These are phyloP conservation scores for Pelobates cultripes DNA, from an alignment of 2,797 vertebrate genomes.

Conservation along the genomic window DNA sequence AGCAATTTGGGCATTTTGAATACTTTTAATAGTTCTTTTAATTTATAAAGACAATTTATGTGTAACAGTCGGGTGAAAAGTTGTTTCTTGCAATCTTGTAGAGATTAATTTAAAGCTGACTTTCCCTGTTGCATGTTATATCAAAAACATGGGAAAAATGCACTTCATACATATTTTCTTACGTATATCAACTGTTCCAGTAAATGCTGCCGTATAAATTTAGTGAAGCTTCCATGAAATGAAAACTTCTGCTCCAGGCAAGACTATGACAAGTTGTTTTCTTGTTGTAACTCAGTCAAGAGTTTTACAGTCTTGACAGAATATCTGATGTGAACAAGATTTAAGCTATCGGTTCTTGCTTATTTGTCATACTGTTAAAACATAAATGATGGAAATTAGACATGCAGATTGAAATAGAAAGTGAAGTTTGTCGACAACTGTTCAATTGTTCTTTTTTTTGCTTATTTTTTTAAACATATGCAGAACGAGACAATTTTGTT, in stretches of 20 bases:
- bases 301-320: constrained; percentile 52
- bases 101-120: not conserved
- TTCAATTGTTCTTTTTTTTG: not conserved
- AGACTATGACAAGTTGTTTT: constrained; percentile 40
- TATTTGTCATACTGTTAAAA: constrained; percentile 42
- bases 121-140: not conserved
- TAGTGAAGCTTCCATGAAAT: constrained; percentile 36
- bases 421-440: constrained; percentile 19
- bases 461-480: too few species aligned
- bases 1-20: too few species aligned
- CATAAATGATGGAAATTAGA: constrained; percentile 47
- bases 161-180: not conserved
- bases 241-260: constrained; percentile 44
- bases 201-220: not conserved
- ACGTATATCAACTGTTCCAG: constrained; percentile 30
- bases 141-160: not conserved
- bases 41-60: not conserved
- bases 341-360: constrained; percentile 23
- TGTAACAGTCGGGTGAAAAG: not conserved
- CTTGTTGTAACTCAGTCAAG: constrained; percentile 30
- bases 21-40: not conserved
- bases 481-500: too few species aligned
- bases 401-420: constrained; percentile 30
- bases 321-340: constrained; percentile 43
- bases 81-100: not conserved